phyloP scores from a whole-genome alignment of 1,140 invertebrate genomes.

The Vanessa tameamea region DNA sequence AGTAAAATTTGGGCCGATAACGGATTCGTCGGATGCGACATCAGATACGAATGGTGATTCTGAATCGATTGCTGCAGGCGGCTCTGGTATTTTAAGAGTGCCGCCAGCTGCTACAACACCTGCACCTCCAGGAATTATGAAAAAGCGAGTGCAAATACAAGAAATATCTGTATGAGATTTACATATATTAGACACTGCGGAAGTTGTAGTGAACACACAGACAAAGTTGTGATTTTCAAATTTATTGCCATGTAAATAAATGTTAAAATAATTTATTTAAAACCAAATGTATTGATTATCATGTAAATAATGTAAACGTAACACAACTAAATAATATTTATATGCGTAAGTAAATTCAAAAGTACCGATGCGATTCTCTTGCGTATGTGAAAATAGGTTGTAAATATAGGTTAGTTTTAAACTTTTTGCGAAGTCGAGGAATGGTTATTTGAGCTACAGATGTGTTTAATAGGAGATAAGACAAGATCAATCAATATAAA shows the following conservation, averaged over 20 bases:
- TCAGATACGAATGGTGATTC: slow-evolving; percentile 79
- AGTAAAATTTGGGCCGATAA: slow-evolving; percentile 73
- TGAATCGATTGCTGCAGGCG: slow-evolving; percentile 61
- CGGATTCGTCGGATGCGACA: slow-evolving; percentile 55
- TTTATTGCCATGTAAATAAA: slow-evolving; percentile 50
- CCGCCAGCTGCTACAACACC: slow-evolving; percentile 84
- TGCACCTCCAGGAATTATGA: slow-evolving; percentile 88
- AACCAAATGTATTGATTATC: slow-evolving; percentile 33
- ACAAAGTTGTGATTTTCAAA: slow-evolving; percentile 69
- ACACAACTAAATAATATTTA: slow-evolving; percentile 27
- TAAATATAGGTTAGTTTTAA: slow-evolving; percentile 46
- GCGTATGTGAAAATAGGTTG: slow-evolving; percentile 36
- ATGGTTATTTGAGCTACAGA: slow-evolving; percentile 14
- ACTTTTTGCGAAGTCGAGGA: slow-evolving; percentile 20
- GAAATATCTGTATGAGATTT: slow-evolving; percentile 90
- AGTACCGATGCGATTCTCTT: slow-evolving; percentile 15
- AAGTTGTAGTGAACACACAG: slow-evolving; percentile 72
- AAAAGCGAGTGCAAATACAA: slow-evolving; percentile 93
- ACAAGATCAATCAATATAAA: neutral
- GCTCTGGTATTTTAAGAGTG: slow-evolving; percentile 77
- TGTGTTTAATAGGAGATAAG: slow-evolving; percentile 32
- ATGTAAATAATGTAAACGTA: slow-evolving; percentile 59
- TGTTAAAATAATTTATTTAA: slow-evolving; percentile 26
- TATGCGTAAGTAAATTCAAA: slow-evolving; percentile 20
- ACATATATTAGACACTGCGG: slow-evolving; percentile 58